Percentiles rank a stretch among this genome's conserved stretches.
Evolutionary conservation across 2,113 vertebrate species (phyloP).

Genomic region (Dipodomys ordii): DNA sequence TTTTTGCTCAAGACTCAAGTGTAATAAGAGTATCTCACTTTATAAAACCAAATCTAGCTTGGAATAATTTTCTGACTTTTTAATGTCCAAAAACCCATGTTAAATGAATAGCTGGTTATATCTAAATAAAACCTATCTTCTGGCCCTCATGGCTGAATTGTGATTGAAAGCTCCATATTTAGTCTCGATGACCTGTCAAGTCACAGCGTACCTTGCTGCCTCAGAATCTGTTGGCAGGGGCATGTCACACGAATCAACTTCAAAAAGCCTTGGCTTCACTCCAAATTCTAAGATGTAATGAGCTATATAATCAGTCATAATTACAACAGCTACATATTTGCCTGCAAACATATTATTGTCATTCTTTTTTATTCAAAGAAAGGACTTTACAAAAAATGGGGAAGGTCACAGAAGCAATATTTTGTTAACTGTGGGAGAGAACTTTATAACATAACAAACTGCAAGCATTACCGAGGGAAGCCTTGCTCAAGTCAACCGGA

Average conservation of each 20-base stretch:
- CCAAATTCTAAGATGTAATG: slow-evolving; percentile 31
- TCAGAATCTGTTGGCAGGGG: neutral
- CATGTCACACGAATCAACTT: slow-evolving; percentile 36
- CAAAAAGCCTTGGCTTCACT: slow-evolving; percentile 48
- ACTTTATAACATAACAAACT: neutral
- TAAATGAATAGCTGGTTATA: neutral
- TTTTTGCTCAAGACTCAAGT: neutral
- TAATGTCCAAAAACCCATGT: neutral
- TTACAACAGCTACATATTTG: slow-evolving; percentile 25
- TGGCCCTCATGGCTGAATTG: slow-evolving; percentile 20
- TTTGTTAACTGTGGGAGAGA: neutral
- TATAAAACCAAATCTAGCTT: slow-evolving; percentile 35
- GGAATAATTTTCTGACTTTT: slow-evolving; percentile 43
- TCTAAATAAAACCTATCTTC: slow-evolving; percentile 31
- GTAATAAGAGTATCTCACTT: slow-evolving; percentile 10
- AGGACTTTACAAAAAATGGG: slow-evolving; percentile 25
- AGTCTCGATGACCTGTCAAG: slow-evolving; percentile 23
- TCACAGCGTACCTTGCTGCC: neutral
- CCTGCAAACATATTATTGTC: neutral
- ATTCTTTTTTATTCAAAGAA: neutral
- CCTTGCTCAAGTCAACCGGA: neutral
- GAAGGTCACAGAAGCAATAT: slow-evolving; percentile 27
- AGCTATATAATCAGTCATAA: slow-evolving; percentile 40
- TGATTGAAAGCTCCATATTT: slow-evolving; percentile 33
- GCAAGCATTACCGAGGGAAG: neutral